Base-by-base conservation (phyloP, 2,113 vertebrate genomes). In the Tretioscincus oriximinensis region DNA sequence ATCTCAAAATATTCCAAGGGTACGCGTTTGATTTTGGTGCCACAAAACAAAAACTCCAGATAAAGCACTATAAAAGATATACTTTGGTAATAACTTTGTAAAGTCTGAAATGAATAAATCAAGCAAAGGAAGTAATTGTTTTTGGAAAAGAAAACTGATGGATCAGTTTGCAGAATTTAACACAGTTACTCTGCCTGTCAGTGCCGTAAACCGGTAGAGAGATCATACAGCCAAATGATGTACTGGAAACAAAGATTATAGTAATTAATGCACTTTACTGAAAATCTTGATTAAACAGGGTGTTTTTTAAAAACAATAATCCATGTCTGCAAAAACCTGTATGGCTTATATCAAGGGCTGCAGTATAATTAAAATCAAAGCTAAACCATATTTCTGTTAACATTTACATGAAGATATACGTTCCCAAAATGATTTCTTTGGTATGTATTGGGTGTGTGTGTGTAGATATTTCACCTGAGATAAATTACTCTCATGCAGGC, bases 401-500 rank as follows among this genome's bases (percentile, higher is more conserved):
- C 28, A 61, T 58, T 86, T 70, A 69, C 51, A 78, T 41, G 16
- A 31, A 26, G 73, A 73, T 68, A 73, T 70, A 41, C 87, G 76
- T 90, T 84, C 90, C 66, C n/a, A 91, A 84, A 80, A 84, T 47
- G 7, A 47, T 77, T 2, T 3, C 60, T 78, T 61, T 65, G 66
- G 80, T 86, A 85, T 90, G 73, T 45, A 21, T 3, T 9, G 75
- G 81, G 47, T 74, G 74, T 81, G 51, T 47, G 12, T 5, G 11
- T 18, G 35, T 26, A 76, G 35, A 60, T 80, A 81, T 86, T 91
- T 91, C 82, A 91, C 90, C 90, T 90, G 89, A 77, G 84, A 87
- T 83, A 86, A 90, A 66, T 82, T 0, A 66, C 49, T 90, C 61
- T 65, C 81, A 78, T 83, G 89, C 85, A 81, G 87, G 65, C 60